phyloP scores from a whole-genome alignment of 1,140 invertebrate genomes.

The Phortica variegata region DNA sequence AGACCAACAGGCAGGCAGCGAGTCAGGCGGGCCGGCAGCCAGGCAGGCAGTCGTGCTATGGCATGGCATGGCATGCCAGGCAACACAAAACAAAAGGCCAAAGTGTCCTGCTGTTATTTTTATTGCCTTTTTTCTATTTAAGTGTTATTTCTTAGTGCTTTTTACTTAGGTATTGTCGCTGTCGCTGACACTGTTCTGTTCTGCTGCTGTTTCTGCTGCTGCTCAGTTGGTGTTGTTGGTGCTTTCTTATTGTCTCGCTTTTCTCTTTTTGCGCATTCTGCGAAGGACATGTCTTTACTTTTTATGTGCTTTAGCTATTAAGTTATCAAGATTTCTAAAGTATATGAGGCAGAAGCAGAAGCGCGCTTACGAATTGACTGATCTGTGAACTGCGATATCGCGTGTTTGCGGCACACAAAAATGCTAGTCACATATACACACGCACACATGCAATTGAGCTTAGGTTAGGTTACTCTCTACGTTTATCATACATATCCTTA shows the following conservation, averaged over 20 bases:
- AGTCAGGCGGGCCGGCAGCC: background rate
- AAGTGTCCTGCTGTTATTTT: conserved; percentile 41
- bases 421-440: background rate
- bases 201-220: conserved; percentile 22
- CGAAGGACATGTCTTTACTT: conserved; percentile 50
- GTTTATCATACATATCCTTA: conserved; percentile 26
- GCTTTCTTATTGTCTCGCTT: too few species aligned
- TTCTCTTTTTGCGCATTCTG: conserved; percentile 14
- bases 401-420: conserved; percentile 43
- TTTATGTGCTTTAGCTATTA: conserved; percentile 33
- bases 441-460: background rate
- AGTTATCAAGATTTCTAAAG: conserved; percentile 54
- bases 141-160: conserved; percentile 40
- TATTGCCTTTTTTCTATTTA: conserved; percentile 46
- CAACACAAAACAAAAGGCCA: background rate
- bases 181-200: conserved; percentile 31
- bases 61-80: too few species aligned
- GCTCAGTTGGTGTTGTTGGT: too few species aligned
- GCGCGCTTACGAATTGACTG: too few species aligned
- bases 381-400: conserved; percentile 13
- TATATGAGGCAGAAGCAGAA: conserved; percentile 41
- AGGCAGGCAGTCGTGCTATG: conserved; percentile 2
- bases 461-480: too few species aligned
- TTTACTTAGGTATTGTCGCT: conserved; percentile 24
- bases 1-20: background rate